A percentile compares a stretch with the other conserved stretches of the same genome.
phyloP scores from a whole-genome alignment of 2,113 vertebrate genomes.

The Noctilio leporinus region DNA sequence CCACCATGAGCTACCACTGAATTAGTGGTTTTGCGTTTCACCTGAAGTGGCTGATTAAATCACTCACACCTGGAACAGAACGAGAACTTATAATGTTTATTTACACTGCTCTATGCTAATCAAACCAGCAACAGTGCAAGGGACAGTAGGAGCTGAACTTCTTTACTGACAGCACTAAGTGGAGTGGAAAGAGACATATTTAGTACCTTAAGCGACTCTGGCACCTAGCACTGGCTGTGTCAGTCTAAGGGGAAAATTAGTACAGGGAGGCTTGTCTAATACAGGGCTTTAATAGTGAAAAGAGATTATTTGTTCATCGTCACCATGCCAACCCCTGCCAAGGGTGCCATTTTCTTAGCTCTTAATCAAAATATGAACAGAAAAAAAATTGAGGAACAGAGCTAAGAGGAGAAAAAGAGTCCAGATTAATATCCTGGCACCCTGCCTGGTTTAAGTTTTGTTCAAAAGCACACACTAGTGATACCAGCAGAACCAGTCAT shows the following conservation, averaged over 20 bases:
- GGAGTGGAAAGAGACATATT: neutral
- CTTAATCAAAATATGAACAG: neutral
- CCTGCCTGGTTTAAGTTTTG: neutral
- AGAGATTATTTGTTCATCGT: neutral
- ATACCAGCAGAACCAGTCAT: neutral
- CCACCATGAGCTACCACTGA: neutral
- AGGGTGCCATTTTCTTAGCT: neutral
- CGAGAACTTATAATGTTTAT: neutral
- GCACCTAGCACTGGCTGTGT: neutral
- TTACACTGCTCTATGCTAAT: neutral
- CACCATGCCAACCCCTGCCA: neutral
- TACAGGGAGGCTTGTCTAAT: neutral
- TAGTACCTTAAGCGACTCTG: neutral
- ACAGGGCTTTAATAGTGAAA: neutral
- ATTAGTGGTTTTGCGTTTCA: conserved; percentile 5
- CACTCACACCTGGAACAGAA: neutral
- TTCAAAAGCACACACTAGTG: neutral
- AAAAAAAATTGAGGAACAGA: neutral
- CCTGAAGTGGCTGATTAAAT: neutral
- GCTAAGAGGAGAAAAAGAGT: neutral
- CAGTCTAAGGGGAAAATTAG: neutral
- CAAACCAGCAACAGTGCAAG: neutral
- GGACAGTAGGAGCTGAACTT: neutral
- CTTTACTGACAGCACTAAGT: neutral
- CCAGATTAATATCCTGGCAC: too few relatives aligned